Evolutionary conservation across 2,888 invertebrate species (phyloP), one percentile per base, ranked within the genome.

Genomic region (Leptinotarsa tumamoca): DNA sequence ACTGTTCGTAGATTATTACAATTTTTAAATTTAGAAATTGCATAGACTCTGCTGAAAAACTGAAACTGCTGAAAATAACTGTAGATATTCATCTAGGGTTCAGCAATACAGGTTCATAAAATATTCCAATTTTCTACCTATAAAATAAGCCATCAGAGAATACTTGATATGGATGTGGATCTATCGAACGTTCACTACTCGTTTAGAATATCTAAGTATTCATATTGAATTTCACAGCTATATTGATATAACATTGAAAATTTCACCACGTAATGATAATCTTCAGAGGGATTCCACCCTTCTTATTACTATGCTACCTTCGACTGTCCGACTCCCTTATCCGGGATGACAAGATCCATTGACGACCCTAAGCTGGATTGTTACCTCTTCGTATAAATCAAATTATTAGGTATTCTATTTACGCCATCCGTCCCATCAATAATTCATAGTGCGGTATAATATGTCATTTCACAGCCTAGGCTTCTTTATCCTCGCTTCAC

Each of bases 391-490:
- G 43, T 56, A 58, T 54, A 58, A 70, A 70, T 70, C 70, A 58
- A 18, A 70, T 56, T 58, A 70, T 70, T 70, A 33, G 49, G 70
- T 49, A 58, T 70, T 70, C 70, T 70, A 70, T 70, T 58, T 58
- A 21, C 70, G 23, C 43, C 58, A 21, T 17, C 21, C 18, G n/a
- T 49, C 17, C 58, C 43, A 70, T 70, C 58, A 70, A 70, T 70
- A 43, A 70, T 70, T 70, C 70, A 58, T 58, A 58, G 27, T 23
- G 50, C 43, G 49, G 21, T 10, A 21, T 49, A 50, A 70, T 23
- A 58, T 70, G 49, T 70, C 43, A 70, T 58, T 61, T 58, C 70
- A 13, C 52, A 52, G 54, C 14, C 23, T n/a, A 56, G 43, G 23
- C 70, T 49, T 70, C 70, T 18, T 21, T 23, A 70, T 15, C 70